phyloP scores from a whole-genome alignment of 2,888 invertebrate genomes.

The Caradrina kadenii region DNA sequence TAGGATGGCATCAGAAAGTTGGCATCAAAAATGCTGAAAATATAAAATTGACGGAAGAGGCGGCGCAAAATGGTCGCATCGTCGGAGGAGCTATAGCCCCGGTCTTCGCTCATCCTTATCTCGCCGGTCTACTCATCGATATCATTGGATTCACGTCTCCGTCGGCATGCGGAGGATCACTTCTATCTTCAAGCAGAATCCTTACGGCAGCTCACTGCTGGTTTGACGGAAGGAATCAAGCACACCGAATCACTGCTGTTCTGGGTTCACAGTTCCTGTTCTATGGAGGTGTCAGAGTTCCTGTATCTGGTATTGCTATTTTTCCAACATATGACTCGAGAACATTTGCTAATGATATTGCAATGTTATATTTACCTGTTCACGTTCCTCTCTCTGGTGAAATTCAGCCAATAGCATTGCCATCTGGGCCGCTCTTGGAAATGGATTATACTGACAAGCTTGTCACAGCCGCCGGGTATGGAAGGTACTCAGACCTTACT shows the following conservation, averaged over 20 bases:
- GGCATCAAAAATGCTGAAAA: slow-evolving; percentile 76
- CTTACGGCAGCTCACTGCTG: slow-evolving; percentile 85
- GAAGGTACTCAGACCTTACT: slow-evolving; percentile 77
- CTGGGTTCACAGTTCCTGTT: slow-evolving; percentile 79
- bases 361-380: slow-evolving; percentile 76
- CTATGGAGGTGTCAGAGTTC: slow-evolving; percentile 78
- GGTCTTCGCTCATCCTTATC: slow-evolving; percentile 76
- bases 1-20: slow-evolving; percentile 77
- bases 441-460: slow-evolving; percentile 71
- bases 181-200: slow-evolving; percentile 74
- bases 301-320: slow-evolving; percentile 68
- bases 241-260: slow-evolving; percentile 78
- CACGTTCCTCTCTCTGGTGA: slow-evolving; percentile 68
- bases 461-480: slow-evolving; percentile 79
- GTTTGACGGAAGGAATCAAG: slow-evolving; percentile 78
- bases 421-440: slow-evolving; percentile 66
- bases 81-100: slow-evolving; percentile 80
- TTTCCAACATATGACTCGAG: slow-evolving; percentile 74
- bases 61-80: slow-evolving; percentile 65
- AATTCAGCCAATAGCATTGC: slow-evolving; percentile 75
- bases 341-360: slow-evolving; percentile 82
- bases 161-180: slow-evolving; percentile 81
- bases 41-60: slow-evolving; percentile 72
- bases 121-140: slow-evolving; percentile 80
- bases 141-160: slow-evolving; percentile 70